Percentiles rank a stretch among this genome's conserved stretches.
Evolutionary conservation across 2,797 vertebrate genomes (phyloP).

Genomic region (Dendrocincla fuliginosa): DNA sequence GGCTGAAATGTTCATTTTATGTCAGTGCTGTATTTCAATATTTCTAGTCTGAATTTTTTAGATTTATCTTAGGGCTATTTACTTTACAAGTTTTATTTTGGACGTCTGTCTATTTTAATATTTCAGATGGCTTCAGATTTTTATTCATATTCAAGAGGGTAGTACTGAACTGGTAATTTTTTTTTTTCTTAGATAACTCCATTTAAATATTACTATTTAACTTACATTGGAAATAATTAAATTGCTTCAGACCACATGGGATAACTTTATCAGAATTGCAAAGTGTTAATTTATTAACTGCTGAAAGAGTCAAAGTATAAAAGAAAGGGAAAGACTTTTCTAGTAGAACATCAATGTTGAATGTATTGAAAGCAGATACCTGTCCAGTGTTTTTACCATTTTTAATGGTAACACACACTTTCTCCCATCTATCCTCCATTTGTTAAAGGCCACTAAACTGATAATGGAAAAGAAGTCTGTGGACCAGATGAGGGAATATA

Average conservation of each 20-base stretch:
- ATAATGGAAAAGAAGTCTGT: neutral
- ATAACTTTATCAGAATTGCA: neutral
- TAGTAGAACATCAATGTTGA: neutral
- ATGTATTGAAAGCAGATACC: neutral
- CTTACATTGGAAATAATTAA: neutral
- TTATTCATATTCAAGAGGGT: neutral
- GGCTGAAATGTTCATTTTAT: neutral
- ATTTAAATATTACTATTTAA: neutral
- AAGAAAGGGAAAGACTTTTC: neutral
- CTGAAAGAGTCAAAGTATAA: neutral
- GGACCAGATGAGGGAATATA: neutral
- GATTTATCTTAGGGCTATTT: neutral
- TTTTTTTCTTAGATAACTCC: neutral
- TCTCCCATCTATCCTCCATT: neutral
- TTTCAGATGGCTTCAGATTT: neutral
- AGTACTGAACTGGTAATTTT: neutral
- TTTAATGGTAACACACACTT: neutral
- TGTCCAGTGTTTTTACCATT: neutral
- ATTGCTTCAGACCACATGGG: neutral
- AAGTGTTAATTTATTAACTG: neutral
- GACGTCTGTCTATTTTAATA: neutral
- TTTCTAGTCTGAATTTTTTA: neutral
- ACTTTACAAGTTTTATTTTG: neutral
- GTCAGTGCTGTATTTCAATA: neutral
- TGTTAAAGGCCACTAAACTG: neutral